These are phyloP conservation scores for Bagarius yarrelli DNA, from an alignment of 2,113 vertebrate genomes.

Conservation along the genomic window DNA sequence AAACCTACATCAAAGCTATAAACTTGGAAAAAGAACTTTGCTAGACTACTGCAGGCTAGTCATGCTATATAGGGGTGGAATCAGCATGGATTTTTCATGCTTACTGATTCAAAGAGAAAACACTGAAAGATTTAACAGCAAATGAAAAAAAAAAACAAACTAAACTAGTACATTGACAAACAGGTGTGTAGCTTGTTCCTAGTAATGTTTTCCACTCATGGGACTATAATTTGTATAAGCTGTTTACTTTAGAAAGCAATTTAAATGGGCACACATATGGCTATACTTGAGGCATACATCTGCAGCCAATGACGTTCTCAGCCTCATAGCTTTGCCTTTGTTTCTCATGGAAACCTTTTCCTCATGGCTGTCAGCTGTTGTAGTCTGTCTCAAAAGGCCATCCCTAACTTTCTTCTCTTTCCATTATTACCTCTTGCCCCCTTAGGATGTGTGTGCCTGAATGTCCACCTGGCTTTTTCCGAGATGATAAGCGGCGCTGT, in stretches of 20 bases:
- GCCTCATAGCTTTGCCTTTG: conserved; percentile 41
- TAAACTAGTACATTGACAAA: conserved; percentile 14
- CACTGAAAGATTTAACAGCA: conserved; percentile 3
- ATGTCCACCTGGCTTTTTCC: conserved; percentile 92
- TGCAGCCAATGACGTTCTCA: conserved; percentile 43
- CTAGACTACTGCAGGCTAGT: neutral
- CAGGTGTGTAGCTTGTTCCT: conserved; percentile 16
- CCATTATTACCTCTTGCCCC: conserved; percentile 2
- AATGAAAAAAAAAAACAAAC: conserved; percentile 12
- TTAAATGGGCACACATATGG: neutral
- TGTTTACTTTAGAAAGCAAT: neutral
- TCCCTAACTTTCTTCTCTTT: conserved; percentile 15
- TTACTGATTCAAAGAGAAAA: neutral
- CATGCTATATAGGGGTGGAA: neutral
- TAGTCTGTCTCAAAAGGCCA: conserved; percentile 31
- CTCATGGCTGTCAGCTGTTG: conserved; percentile 29
- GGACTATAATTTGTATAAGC: conserved; percentile 10
- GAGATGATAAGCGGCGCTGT: conserved; percentile 91
- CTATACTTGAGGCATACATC: conserved; percentile 10
- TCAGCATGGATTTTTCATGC: neutral
- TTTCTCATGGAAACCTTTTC: conserved; percentile 42
- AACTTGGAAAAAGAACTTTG: neutral
- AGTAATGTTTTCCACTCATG: neutral
- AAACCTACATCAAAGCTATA: neutral
- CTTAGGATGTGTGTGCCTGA: conserved; percentile 90